Evolutionary conservation across 2,888 invertebrate genomes (phyloP), one percentile per base, ranked within the genome.

Genomic region (Eledona agricola): DNA sequence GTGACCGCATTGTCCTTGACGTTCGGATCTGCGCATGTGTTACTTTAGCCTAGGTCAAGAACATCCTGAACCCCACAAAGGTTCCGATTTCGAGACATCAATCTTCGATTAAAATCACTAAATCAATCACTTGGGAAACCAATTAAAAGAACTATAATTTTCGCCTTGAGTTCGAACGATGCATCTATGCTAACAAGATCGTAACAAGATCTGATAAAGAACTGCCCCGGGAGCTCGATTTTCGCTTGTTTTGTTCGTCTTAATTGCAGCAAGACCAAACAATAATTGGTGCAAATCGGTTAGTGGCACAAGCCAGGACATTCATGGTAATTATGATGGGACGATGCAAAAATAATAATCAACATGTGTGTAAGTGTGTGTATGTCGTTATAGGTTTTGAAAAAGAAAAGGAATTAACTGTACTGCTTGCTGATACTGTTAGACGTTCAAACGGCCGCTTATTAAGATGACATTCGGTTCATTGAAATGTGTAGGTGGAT

Each of bases 11-110:
- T 53, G 53, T 53, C 53, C 53, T 53, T 53, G 47, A 40, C 34
- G 47, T 26, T 22, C 9, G 37, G 25, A 25, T 13, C 6, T 9
- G 16, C 53, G 53, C 47, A 46, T 49, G 47, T 35, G 49, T 12
- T 35, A 43, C 42, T 47, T 52, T 54, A 28, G 4, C 54, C 15
- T 49, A 54, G 54, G 54, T 54, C 54, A 54, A 49, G 54, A 54
- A 34, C 54, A 47, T 54, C 29, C 47, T 47, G 23, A 47, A 51
- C 28, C 26, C 22, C 22, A 20, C 34, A 32, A 32, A 51, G 42
- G 42, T 26, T 25, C 26, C 42, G 51, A 51, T 51, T 51, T 51
- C 20, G 50, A 50, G 34, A 46, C 16, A 46, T 34, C 12, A n/a
- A n/a, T n/a, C n/a, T n/a, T n/a, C n/a, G n/a, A n/a, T n/a, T n/a